A percentile compares a stretch with the other conserved stretches of the same genome.
phyloP scores from a whole-genome alignment of 2,113 vertebrate species.

The Cyphomyrus plagiostoma region DNA sequence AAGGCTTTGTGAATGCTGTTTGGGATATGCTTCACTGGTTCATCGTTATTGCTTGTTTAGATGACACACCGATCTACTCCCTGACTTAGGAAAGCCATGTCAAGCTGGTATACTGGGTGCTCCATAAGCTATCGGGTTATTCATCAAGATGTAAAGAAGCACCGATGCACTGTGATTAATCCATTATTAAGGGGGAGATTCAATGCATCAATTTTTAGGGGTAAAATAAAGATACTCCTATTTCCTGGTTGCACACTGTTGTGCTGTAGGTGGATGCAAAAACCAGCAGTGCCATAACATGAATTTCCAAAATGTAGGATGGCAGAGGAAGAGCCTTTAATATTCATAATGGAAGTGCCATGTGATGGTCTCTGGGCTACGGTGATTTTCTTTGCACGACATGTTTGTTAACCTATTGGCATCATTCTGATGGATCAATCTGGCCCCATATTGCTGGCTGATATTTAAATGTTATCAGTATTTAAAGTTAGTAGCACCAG shows the following conservation, averaged over 20 bases:
- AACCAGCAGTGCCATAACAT: not conserved
- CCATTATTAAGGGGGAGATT: too few species aligned
- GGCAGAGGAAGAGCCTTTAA: not conserved
- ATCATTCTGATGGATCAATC: not conserved
- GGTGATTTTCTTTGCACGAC: not conserved
- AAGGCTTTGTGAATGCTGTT: not conserved
- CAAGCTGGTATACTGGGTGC: not conserved
- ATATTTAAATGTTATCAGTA: not conserved
- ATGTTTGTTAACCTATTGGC: not conserved
- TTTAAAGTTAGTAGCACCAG: not conserved
- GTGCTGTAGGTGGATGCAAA: not conserved
- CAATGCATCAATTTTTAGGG: too few species aligned
- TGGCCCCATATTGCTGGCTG: not conserved
- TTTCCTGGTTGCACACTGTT: not conserved
- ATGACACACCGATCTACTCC: not conserved
- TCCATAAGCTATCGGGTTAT: not conserved
- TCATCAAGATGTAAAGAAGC: too few species aligned
- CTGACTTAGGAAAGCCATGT: not conserved
- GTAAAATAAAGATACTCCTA: not conserved
- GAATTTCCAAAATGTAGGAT: not conserved
- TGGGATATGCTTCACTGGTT: not conserved
- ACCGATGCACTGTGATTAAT: too few species aligned
- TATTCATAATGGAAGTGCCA: not conserved
- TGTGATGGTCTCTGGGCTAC: not conserved
- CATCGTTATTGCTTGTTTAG: not conserved